A percentile compares a stretch with the other conserved stretches of the same genome.
These are phyloP conservation scores for Gadus macrocephalus DNA, from an alignment of 2,113 vertebrate species.

Conservation along the genomic window DNA sequence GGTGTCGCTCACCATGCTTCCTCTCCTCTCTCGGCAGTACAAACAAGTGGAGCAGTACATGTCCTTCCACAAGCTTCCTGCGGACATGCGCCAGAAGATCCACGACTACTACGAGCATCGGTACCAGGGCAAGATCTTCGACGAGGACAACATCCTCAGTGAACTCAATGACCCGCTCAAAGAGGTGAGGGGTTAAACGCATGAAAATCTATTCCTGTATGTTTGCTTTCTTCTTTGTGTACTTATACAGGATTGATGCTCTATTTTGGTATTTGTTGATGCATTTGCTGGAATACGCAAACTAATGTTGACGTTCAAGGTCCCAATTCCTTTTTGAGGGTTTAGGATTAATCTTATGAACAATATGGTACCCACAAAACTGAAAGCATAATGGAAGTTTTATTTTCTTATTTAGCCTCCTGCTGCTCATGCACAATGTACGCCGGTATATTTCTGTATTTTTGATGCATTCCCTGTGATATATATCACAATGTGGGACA, in stretches of 20 bases:
- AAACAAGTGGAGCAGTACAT: slow-evolving; percentile 99
- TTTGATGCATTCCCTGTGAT: too few relatives aligned
- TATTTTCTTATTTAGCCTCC: too few relatives aligned
- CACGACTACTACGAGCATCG: slow-evolving; percentile 98
- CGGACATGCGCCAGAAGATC: slow-evolving; percentile 98
- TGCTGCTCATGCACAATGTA: too few relatives aligned
- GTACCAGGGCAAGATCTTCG: slow-evolving; percentile 99
- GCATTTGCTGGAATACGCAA: too few relatives aligned
- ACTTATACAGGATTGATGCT: too few relatives aligned
- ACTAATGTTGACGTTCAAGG: too few relatives aligned
- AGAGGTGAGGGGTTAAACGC: slow-evolving; percentile 80
- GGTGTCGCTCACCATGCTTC: too few relatives aligned
- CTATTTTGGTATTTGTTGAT: too few relatives aligned
- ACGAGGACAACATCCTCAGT: slow-evolving; percentile 96
- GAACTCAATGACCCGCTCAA: slow-evolving; percentile 97
- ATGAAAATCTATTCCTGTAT: too few relatives aligned
- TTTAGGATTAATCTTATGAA: slow-evolving; percentile 36
- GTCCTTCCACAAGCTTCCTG: slow-evolving; percentile 98
- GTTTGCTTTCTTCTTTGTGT: too few relatives aligned
- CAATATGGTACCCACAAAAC: neutral
- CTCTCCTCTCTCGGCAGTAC: slow-evolving; percentile 74
- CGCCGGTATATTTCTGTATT: neutral
- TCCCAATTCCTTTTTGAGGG: slow-evolving; percentile 15
- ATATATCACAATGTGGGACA: neutral
- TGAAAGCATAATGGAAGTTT: too few relatives aligned